Base-by-base conservation (phyloP, 2,797 vertebrate genomes). In the Salmo trutta region DNA sequence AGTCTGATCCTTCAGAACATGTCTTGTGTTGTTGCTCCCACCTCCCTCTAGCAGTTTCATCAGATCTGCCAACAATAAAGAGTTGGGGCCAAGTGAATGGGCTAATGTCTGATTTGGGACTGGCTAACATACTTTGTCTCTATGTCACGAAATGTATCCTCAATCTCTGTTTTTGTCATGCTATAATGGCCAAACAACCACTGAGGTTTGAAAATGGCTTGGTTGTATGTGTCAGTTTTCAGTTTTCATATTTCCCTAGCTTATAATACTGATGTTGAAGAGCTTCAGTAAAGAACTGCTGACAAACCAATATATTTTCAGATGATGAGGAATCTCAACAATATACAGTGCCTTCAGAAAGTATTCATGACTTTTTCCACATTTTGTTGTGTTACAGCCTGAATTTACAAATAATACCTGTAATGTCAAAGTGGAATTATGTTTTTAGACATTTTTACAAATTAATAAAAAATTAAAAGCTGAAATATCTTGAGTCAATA, bases 201-300 rank as follows among this genome's bases (percentile, higher is more conserved):
- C 66, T 68, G 24, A 8, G 31, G 7, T 19, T 68, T 33, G 33
- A 33, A 68, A 33, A 36, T 16, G 19, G 5, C 19, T 19, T 68
- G 29, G 33, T 19, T 47, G 68, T n/a, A 47, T 47, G 10, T 47
- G 66, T 68, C 14, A 31, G 29, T 24, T 31, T 68, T 68, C 33
- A 29, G 27, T 24, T 27, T 31, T 31, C 16, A 31, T 16, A 68
- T 59, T 59, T 17, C 5, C 27, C 33, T 68, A 31, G 1, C 29
- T 68, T 19, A 29, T 33, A 68, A 68, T 29, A 31, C 66, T 68
- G 66, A 68, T 31, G 33, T 68, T 31, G 33, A 68, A 68, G 66
- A 8, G 16, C 24, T 31, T 68, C 16, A 17, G 2, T 31, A 31
- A 5, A 31, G 6, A 27, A 68, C 12, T 68, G 66, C 66, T 68